Conservation (phyloP, 1,140 invertebrate species). For the Ptiloglossa arizonensis region DNA sequence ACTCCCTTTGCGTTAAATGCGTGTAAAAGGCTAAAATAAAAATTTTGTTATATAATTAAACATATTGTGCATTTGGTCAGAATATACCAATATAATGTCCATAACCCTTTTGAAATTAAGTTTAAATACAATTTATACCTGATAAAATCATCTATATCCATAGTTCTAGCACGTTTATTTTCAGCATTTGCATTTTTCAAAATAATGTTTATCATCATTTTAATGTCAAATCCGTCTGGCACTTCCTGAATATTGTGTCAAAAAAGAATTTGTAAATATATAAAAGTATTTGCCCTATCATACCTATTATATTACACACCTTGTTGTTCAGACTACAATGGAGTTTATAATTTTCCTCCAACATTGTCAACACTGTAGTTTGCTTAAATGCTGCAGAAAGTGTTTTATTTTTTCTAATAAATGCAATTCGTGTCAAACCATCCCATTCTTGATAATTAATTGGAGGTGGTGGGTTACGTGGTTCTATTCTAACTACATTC, state of each 20-base stretch:
- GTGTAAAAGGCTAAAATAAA: conserved; percentile 87
- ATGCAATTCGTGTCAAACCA: conserved; percentile 96
- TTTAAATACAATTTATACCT: conserved; percentile 80
- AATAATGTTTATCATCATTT: conserved; percentile 90
- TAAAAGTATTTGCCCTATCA: not conserved
- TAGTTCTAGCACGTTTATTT: conserved; percentile 92
- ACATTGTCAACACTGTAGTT: conserved; percentile 89
- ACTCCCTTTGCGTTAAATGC: conserved; percentile 94
- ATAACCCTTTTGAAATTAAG: not conserved
- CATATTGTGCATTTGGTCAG: conserved; percentile 23
- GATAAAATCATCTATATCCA: conserved; percentile 99
- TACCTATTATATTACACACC: conserved; percentile 81
- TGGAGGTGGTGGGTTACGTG: conserved; percentile 96
- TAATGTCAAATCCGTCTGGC: conserved; percentile 92
- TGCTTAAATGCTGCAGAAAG: conserved; percentile 93
- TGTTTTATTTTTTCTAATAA: conserved; percentile 98
- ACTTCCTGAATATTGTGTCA: conserved; percentile 83
- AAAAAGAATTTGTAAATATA: conserved; percentile 32
- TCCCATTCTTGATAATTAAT: conserved; percentile 99
- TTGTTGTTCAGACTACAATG: conserved; percentile 94
- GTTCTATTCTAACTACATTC: conserved; percentile 98
- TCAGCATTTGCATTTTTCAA: conserved; percentile 86
- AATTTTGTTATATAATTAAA: conserved; percentile 34
- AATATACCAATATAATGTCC: not conserved
- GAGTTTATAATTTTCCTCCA: conserved; percentile 96